Evolutionary conservation across 2,113 vertebrate genomes (phyloP), one percentile per base, ranked within the genome.

Genomic region (Psammodynastes pulverulentus): DNA sequence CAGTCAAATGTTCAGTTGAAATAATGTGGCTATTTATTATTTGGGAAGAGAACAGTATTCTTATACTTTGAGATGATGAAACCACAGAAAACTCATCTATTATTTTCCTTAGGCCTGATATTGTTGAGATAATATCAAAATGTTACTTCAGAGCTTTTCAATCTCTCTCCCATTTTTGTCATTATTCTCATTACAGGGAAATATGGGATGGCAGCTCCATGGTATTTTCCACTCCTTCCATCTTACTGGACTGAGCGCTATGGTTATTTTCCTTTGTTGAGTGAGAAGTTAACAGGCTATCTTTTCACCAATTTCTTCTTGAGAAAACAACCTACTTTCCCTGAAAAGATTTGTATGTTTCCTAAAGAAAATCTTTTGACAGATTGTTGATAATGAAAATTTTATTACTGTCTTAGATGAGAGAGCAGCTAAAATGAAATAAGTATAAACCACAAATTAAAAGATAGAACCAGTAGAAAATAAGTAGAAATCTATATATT

Each of bases 191-290:
- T 93, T 91, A 91, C 95, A 99, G 99, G 99, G 89, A 98, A 98
- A 94, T 99, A 99, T 0, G 99, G 99, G 51, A 98, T 99, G 94
- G 97, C 98, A 56, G 97, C 98, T 49, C 98, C 98, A 0, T 99
- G 99, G 99, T 99, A 99, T 97, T 99, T 99, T 95, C 99, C 98
- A 0, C 91, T 99, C 93, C 98, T 98, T 90, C 97, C 97, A 2
- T 99, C 99, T n/a, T 99, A 98, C 95, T 99, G 99, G 99, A 89
- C 97, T 0, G 97, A 98, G 21, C 95, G 97, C 94, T 98, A 97
- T 89, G 96, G 97, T 89, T 97, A 97, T 53, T 34, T 96, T 4
- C 90, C 94, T 34, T 91, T 96, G 52, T 97, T 97, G 87, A 96
- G 52, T 17, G 97, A 93, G 8, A 96, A 94, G 67, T 92, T 89